Evolutionary conservation across 35 echinoderm and acorn worm species (phyloP).

Genomic region (Diadema setosum): DNA sequence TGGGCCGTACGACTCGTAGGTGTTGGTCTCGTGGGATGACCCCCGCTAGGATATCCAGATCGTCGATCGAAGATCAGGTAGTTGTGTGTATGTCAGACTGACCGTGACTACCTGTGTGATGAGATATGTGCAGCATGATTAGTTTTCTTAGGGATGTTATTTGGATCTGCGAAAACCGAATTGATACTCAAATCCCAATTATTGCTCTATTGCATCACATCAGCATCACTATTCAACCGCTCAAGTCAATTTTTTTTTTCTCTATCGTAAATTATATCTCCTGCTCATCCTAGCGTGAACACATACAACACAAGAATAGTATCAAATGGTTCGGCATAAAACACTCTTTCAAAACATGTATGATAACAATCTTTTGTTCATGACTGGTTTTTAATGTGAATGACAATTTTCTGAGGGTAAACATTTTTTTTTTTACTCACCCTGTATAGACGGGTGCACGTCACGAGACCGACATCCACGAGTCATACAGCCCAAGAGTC

Average conservation of each 20-base stretch:
- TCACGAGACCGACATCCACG: too few species aligned
- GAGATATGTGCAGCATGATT: neutral
- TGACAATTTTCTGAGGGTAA: neutral
- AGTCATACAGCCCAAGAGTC: too few species aligned
- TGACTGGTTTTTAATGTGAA: neutral
- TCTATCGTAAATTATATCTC: neutral
- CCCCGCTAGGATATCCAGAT: too few species aligned
- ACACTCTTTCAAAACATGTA: too few species aligned
- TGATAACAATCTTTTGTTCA: neutral
- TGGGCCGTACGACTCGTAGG: too few species aligned
- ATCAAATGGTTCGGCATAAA: neutral
- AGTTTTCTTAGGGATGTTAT: neutral
- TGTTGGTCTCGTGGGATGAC: too few species aligned
- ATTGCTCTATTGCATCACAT: neutral
- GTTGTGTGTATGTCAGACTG: neutral
- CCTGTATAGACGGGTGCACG: too few species aligned
- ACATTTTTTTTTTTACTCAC: too few species aligned
- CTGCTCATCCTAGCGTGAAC: neutral
- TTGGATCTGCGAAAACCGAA: too few species aligned
- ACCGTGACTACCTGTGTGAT: neutral
- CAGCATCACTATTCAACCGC: neutral
- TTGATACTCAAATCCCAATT: neutral
- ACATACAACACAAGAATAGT: neutral
- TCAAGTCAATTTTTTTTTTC: neutral
- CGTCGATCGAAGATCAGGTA: too few species aligned